Percentiles rank a stretch among this genome's conserved stretches.
Evolutionary conservation across 1,140 invertebrate genomes (phyloP).

Genomic region (Chlorops oryzae): DNA sequence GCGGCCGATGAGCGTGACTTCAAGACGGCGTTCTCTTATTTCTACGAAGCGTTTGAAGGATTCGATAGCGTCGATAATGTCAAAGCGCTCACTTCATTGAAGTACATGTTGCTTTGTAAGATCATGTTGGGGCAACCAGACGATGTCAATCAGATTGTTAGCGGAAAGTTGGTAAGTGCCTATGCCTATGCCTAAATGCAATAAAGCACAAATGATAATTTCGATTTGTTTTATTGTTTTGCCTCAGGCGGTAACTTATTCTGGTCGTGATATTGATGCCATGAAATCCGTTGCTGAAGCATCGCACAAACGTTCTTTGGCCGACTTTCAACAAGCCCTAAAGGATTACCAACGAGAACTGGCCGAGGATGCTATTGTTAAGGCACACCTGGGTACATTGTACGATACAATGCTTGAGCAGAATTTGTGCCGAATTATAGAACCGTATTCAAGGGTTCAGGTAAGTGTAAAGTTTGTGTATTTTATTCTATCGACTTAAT

Average conservation of each 20-base stretch:
- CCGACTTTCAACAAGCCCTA: constrained; percentile 88
- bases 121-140: constrained; percentile 95
- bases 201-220: neutral
- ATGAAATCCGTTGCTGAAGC: constrained; percentile 96
- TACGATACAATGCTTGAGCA: constrained; percentile 99
- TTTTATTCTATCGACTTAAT: neutral
- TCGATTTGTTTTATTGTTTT: neutral
- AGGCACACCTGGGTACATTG: constrained; percentile 90
- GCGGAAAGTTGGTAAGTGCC: constrained; percentile 72
- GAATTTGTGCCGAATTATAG: constrained; percentile 96
- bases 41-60: constrained; percentile 99
- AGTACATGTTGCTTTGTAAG: constrained; percentile 99
- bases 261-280: constrained; percentile 90
- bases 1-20: constrained; percentile 99
- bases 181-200: neutral
- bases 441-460: constrained; percentile 96
- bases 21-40: constrained; percentile 99
- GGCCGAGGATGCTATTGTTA: constrained; percentile 93
- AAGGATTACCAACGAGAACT: constrained; percentile 83
- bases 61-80: constrained; percentile 92
- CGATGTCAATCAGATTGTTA: constrained; percentile 92
- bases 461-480: constrained; percentile 52
- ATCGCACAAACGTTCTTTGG: constrained; percentile 91
- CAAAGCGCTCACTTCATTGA: constrained; percentile 88
- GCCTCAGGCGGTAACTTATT: constrained; percentile 80